Conservation (phyloP, 2,113 vertebrate species). For the Rhipidura dahli region DNA sequence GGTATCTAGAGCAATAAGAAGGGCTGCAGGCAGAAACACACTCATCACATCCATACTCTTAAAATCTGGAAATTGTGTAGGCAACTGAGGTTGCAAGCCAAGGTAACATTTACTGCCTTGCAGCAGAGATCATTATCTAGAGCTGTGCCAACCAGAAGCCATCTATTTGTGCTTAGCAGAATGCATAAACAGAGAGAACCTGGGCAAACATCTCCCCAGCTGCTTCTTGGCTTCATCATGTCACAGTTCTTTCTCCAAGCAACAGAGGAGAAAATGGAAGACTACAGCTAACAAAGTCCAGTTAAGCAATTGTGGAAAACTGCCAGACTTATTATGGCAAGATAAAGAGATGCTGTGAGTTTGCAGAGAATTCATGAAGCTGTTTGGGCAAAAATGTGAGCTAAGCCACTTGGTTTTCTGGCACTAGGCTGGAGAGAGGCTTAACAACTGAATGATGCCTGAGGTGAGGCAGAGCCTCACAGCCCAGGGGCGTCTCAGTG, state of each 20-base stretch:
- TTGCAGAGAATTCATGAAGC: not conserved
- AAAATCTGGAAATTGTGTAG: not conserved
- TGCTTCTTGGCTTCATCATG: not conserved
- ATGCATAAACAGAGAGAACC: not conserved
- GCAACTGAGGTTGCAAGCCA: not conserved
- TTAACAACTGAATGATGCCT: not conserved
- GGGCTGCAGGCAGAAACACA: not conserved
- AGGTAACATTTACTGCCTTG: not conserved
- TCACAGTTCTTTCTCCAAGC: not conserved
- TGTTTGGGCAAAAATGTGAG: not conserved
- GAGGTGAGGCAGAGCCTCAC: not conserved
- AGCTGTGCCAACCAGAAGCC: not conserved
- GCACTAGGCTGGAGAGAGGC: not conserved
- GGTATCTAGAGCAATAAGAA: not conserved
- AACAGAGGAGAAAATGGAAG: not conserved
- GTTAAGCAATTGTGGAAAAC: not conserved
- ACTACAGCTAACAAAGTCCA: not conserved
- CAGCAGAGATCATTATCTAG: not conserved
- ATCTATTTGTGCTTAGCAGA: not conserved
- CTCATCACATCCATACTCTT: not conserved
- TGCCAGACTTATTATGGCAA: not conserved
- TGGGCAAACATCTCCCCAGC: not conserved
- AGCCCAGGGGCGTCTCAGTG: not conserved
- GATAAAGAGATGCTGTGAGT: not conserved
- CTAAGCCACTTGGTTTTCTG: not conserved